Percentiles rank a stretch among this genome's conserved stretches.
These are phyloP conservation scores for Petaurus breviceps DNA, from an alignment of 2,113 vertebrate species.

Conservation along the genomic window DNA sequence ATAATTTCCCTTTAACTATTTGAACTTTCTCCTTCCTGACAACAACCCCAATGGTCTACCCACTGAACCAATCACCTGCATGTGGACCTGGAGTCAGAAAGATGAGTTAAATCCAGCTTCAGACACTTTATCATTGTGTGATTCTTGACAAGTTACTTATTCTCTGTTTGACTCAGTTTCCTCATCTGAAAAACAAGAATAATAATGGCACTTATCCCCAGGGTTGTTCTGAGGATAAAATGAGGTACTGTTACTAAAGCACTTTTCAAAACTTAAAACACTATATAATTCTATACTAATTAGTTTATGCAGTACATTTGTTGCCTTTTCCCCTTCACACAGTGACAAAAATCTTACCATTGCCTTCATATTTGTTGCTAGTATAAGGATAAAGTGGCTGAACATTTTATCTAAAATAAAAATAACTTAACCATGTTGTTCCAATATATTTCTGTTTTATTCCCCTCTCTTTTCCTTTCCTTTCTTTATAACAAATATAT, in stretches of 20 bases:
- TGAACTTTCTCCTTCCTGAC: background rate
- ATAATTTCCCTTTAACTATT: background rate
- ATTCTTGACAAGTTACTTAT: background rate
- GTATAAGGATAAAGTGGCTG: background rate
- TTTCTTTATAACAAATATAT: slow-evolving; percentile 22
- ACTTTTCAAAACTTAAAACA: background rate
- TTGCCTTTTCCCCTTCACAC: background rate
- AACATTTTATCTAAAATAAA: slow-evolving; percentile 7
- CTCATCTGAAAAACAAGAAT: background rate
- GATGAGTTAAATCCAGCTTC: background rate
- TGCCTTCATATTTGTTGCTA: background rate
- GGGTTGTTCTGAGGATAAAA: background rate
- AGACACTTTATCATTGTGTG: background rate
- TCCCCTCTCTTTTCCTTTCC: background rate
- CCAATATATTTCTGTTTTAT: background rate
- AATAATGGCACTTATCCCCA: background rate
- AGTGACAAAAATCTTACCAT: slow-evolving; percentile 25
- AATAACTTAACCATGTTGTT: background rate
- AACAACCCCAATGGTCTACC: background rate
- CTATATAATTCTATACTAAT: background rate
- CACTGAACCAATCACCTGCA: background rate
- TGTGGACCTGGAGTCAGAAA: background rate
- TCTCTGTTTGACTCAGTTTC: background rate
- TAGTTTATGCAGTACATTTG: background rate
- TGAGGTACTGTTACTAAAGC: background rate